Evolutionary conservation across 2,113 vertebrate species (phyloP), one percentile per base, ranked within the genome.

Genomic region (Phylloscopus trochilus): DNA sequence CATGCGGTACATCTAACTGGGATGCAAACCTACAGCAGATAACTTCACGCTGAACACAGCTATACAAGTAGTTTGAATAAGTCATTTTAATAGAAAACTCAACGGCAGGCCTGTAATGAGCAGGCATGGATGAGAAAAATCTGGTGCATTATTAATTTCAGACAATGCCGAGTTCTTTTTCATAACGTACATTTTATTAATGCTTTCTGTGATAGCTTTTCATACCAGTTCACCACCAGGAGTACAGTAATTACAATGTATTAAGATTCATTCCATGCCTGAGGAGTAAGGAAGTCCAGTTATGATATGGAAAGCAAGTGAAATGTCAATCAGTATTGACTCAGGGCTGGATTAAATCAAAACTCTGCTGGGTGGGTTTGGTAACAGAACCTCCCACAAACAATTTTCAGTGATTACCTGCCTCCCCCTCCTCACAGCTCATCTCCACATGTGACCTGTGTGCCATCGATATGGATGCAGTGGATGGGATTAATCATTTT

Each of bases 111-210:
- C 39, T 81, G 60, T 53, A 95, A 89, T 26, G 69, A 87, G 44
- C 64, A 94, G 88, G 49, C 11, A 4, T 20, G 49, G 70, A 69
- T 66, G 77, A 89, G 58, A 74, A 91, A 95, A 80, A 92, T 64
- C 51, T 41, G 68, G 46, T 80, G 78, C 6, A 1, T 87, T 93
- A 97, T 94, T 96, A 94, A 96, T 93, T 94, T 92, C 93, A 96
- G 89, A 91, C 92, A 79, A 95, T 80, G 76, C 39, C 0, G 0
- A 85, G 55, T 68, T 92, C n/a, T 94, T 95, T 97, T 78, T 89
- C 69, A 92, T 89, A 72, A 94, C 86, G 92, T 94, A 97, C 90
- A 93, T 87, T 97, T 96, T 97, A 97, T 96, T 97, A 97, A 96
- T 96, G 86, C 37, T 93, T 79, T 94, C 76, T 13, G 7, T 81